Evolutionary conservation across 2,888 invertebrate genomes (phyloP).

Genomic region (Laothoe populi): DNA sequence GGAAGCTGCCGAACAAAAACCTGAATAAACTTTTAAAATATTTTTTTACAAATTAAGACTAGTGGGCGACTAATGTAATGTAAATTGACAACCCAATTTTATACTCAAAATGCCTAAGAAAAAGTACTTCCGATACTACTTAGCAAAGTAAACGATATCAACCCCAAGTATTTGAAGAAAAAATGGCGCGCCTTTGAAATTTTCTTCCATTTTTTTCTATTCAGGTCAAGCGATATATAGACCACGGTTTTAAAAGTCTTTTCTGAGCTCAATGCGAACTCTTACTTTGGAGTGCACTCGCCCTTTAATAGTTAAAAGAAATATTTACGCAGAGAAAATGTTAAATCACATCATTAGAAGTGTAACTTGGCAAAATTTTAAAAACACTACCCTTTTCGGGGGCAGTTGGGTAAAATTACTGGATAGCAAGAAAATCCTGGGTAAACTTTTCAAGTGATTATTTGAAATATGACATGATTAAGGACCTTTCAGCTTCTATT

Average conservation of each 20-base stretch:
- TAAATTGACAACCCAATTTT: neutral
- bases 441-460: too few relatives aligned
- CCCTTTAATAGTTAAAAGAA: slow-evolving; percentile 14
- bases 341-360: neutral
- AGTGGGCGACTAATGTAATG: neutral
- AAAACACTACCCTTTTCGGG: too few relatives aligned
- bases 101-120: neutral
- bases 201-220: slow-evolving; percentile 10
- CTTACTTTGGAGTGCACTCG: slow-evolving; percentile 16
- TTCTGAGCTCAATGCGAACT: slow-evolving; percentile 18
- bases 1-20: too few relatives aligned
- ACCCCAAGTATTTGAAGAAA: slow-evolving; percentile 1
- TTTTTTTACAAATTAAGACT: too few relatives aligned
- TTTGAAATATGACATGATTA: too few relatives aligned
- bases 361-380: too few relatives aligned
- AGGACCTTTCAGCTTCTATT: too few relatives aligned
- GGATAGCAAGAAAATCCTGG: too few relatives aligned
- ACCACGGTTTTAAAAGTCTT: slow-evolving; percentile 3
- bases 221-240: slow-evolving; percentile 16
- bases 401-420: neutral
- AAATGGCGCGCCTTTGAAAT: slow-evolving; percentile 9
- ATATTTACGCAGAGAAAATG: neutral
- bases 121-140: neutral
- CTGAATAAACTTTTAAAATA: too few relatives aligned
- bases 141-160: slow-evolving; percentile 14